These are phyloP conservation scores for Macropis europaea DNA, from an alignment of 2,888 invertebrate species.

Conservation along the genomic window DNA sequence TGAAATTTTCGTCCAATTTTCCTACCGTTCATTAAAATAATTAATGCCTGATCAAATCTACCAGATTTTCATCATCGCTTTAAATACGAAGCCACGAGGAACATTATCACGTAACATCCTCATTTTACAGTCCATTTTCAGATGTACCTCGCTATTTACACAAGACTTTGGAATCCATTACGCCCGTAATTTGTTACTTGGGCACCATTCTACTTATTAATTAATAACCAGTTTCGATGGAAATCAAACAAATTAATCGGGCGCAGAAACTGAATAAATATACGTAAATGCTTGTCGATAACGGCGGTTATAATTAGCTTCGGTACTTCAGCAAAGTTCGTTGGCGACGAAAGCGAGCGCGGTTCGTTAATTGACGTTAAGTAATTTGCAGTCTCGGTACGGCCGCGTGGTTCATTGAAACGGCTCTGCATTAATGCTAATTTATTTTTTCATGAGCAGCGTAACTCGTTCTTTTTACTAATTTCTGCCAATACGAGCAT, in stretches of 20 bases:
- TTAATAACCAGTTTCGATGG: background rate
- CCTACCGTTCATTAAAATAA: background rate
- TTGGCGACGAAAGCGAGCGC: background rate
- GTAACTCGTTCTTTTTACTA: too few species aligned
- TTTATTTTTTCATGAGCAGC: too few species aligned
- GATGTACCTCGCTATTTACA: too few species aligned
- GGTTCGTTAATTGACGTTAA: conserved; percentile 10
- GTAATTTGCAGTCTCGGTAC: background rate
- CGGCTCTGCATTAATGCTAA: too few species aligned
- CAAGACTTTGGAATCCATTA: too few species aligned
- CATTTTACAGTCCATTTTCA: too few species aligned
- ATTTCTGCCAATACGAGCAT: too few species aligned
- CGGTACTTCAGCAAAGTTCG: background rate
- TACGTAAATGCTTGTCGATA: background rate
- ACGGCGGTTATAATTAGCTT: background rate
- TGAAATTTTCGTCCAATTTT: too few species aligned
- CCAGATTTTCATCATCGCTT: too few species aligned
- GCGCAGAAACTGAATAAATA: background rate
- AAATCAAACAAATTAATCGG: background rate
- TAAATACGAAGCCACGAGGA: too few species aligned
- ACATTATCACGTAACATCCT: too few species aligned
- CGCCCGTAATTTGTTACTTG: background rate
- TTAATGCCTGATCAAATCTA: background rate
- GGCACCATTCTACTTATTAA: background rate
- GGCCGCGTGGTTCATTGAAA: too few species aligned